These are phyloP conservation scores for Geopemphigus sp. DNA, from an alignment of 1,140 invertebrate species.

Conservation along the genomic window DNA sequence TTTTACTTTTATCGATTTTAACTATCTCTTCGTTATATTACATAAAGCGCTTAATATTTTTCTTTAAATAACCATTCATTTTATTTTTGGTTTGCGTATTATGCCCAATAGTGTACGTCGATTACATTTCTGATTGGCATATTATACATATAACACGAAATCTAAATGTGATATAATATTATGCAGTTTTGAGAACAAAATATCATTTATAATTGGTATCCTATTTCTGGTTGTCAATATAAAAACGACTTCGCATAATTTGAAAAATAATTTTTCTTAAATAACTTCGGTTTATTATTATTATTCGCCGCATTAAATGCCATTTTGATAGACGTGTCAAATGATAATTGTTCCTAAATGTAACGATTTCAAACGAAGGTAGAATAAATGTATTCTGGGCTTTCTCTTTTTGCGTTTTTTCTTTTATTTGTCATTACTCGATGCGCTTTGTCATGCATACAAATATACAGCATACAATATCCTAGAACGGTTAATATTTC, in stretches of 20 bases:
- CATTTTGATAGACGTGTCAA: slow-evolving; percentile 7
- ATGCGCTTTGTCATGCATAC: no score
- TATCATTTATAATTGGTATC: neutral
- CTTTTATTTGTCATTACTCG: no score
- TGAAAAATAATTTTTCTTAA: neutral
- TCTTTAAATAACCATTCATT: neutral
- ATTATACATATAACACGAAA: neutral
- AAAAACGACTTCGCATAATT: neutral
- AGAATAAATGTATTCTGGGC: neutral
- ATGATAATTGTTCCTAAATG: neutral
- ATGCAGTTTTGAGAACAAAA: neutral
- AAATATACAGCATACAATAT: no score
- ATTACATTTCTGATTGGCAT: no score
- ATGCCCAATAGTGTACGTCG: no score
- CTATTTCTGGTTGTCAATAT: neutral
- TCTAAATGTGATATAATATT: neutral
- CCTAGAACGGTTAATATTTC: no score
- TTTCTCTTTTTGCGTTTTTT: neutral
- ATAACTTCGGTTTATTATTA: neutral
- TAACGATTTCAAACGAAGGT: neutral
- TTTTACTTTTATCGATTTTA: neutral
- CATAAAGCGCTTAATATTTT: neutral
- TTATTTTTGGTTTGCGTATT: no score
- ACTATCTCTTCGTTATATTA: neutral
- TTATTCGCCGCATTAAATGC: neutral